Evolutionary conservation across 2,113 vertebrate species (phyloP).

Genomic region (Phyllostomus discolor): DNA sequence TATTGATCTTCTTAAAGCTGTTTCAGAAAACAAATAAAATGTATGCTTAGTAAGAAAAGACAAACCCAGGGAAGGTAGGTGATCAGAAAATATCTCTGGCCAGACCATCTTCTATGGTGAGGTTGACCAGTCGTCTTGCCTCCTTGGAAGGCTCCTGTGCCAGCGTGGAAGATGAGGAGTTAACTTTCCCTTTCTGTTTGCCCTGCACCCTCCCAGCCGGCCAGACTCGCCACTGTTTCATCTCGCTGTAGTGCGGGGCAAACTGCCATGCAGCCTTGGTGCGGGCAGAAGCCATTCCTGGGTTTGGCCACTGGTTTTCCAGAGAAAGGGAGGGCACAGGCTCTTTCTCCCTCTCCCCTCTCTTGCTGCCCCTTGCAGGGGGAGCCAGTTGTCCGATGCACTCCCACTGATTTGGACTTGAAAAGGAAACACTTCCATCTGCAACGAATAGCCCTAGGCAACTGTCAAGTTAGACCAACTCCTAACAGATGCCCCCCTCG

Average conservation of each 20-base stretch:
- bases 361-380: background rate
- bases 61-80: background rate
- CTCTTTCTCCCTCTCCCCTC: background rate
- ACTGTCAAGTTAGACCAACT: background rate
- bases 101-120: background rate
- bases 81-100: background rate
- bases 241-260: background rate
- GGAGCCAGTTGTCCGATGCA: background rate
- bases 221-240: background rate
- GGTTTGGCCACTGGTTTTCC: background rate
- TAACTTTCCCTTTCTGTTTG: conserved; percentile 41
- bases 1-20: conserved; percentile 58
- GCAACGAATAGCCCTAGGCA: conserved; percentile 48
- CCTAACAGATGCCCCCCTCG: background rate
- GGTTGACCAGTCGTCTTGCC: conserved; percentile 42
- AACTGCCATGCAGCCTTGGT: background rate
- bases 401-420: conserved; percentile 26
- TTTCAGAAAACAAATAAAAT: conserved; percentile 62
- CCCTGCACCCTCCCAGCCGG: background rate
- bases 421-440: conserved; percentile 50
- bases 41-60: conserved; percentile 47
- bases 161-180: background rate
- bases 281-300: background rate
- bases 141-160: conserved; percentile 39
- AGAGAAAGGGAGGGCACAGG: background rate